Conservation (phyloP, 1,140 invertebrate genomes). For the Trachymyrmex cornetzi region DNA sequence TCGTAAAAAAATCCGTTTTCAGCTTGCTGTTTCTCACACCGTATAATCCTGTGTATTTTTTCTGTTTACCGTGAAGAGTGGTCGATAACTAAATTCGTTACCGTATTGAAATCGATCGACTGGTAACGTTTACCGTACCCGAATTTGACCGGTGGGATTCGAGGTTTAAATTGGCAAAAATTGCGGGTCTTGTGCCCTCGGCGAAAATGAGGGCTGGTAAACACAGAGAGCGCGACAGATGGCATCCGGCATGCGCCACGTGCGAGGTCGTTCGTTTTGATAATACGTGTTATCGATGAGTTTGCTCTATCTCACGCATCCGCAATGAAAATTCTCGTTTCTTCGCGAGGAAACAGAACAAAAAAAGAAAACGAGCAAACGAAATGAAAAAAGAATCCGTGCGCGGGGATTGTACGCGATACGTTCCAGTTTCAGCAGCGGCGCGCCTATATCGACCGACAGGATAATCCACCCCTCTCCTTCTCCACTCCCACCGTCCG, state of each 20-base stretch:
- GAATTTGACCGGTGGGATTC: constrained; percentile 4
- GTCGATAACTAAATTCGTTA: not conserved
- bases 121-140: not conserved
- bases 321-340: not conserved
- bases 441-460: constrained; percentile 64
- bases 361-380: not conserved
- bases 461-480: constrained; percentile 50
- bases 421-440: constrained; percentile 52
- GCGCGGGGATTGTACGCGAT: constrained; percentile 21
- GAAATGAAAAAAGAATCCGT: constrained; percentile 23
- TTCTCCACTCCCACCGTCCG: not conserved
- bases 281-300: constrained; percentile 54
- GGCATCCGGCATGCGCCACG: constrained; percentile 43
- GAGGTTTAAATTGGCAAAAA: constrained; percentile 32
- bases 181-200: not conserved
- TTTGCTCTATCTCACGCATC: constrained; percentile 22
- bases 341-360: not conserved
- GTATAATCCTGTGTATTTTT: not conserved
- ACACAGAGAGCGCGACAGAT: constrained; percentile 38
- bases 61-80: not conserved
- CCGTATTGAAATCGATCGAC: constrained; percentile 4
- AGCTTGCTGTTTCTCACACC: not conserved
- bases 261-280: not conserved
- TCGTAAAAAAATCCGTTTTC: not conserved
- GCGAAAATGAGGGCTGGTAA: constrained; percentile 38